Evolutionary conservation across 2,113 vertebrate species (phyloP).

Genomic region (Martes martes): DNA sequence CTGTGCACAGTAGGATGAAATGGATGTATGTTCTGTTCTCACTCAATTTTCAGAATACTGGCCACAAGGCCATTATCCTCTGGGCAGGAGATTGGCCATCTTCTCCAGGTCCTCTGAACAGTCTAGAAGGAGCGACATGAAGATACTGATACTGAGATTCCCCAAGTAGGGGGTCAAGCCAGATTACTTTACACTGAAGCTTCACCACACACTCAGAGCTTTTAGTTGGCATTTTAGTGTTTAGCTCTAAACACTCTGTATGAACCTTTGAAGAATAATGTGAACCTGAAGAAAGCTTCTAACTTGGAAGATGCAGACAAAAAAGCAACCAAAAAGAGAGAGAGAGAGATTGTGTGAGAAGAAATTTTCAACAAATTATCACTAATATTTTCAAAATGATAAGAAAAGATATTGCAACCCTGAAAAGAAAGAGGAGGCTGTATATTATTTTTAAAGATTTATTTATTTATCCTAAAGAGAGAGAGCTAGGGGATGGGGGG

Average conservation of each 20-base stretch:
- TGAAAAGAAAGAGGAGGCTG: not conserved
- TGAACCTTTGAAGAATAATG: not conserved
- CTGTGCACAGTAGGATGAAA: not conserved
- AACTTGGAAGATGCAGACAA: not conserved
- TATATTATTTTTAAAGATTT: not conserved
- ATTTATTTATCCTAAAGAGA: not conserved
- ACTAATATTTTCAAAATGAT: not conserved
- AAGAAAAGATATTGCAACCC: not conserved
- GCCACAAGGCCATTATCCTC: not conserved
- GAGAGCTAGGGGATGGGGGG: no score
- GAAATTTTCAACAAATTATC: not conserved
- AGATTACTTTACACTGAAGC: not conserved
- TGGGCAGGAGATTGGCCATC: not conserved
- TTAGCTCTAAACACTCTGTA: not conserved
- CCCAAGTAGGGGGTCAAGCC: not conserved
- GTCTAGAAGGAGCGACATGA: not conserved
- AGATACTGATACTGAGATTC: not conserved
- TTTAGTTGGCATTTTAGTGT: not conserved
- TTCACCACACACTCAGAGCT: not conserved
- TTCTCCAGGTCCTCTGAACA: not conserved
- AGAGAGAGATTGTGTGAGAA: not conserved
- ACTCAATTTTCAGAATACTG: not conserved
- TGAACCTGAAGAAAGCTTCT: not conserved
- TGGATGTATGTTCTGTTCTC: not conserved
- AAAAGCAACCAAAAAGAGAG: not conserved